Base-by-base conservation (phyloP, 2,888 invertebrate genomes). In the Pseudeuparius sepicola region DNA sequence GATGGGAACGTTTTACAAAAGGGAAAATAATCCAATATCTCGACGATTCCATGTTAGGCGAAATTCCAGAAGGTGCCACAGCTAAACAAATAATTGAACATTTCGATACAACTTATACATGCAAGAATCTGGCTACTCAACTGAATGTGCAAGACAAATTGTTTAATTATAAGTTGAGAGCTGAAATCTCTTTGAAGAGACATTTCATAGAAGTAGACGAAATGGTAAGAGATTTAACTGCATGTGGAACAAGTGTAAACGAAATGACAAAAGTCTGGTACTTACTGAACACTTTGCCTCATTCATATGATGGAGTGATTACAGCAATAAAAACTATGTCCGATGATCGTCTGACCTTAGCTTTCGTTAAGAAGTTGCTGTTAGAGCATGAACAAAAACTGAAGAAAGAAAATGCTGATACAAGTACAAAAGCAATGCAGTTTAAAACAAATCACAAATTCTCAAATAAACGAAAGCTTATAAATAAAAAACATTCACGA, bases 181-280 rank as follows among this genome's bases (percentile, higher is more conserved):
- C 35, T 16, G 39, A 44, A 23, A 39, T 28, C 13, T 4, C 32
- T 9, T 28, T 51, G 14, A 34, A 34, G 17, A 49, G 45, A 16
- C 56, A 47, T 51, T 57, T 57, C 14, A 42, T 34, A 2, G 24
- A 26, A 3, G 60, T 60, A 39, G 57, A 61, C 34, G 49, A 56
- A 14, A 26, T 57, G 4, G 46, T 59, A 1, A 41, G 44, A 3
- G 56, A 60, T 31, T 41, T 60, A 26, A 11, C 43, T 4, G 48
- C 53, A 2, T 50, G 56, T 4, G 57, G 59, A 15, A 55, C 53
- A 3, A 53, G 49, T 29, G 27, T 58, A 3, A 51, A 56, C 12
- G 57, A 60, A 43, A 53, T 48, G 3, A 55, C 57, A 31, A 57
- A 56, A 43, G 44, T 59, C 2, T 41, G 54, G 2, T 52, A 57